Conservation (phyloP, 2,888 invertebrate genomes). For the Lepetodrilus schrolli region DNA sequence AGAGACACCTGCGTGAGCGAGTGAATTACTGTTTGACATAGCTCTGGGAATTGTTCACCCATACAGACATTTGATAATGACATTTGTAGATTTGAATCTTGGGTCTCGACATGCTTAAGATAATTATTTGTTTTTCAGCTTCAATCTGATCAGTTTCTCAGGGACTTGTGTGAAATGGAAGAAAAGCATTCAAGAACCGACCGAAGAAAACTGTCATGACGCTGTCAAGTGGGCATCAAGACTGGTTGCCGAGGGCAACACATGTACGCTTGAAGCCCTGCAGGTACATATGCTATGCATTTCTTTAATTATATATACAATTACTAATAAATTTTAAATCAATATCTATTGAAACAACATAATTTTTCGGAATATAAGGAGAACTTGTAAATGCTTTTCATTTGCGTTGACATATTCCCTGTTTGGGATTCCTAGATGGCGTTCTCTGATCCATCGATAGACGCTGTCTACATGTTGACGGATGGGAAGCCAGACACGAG, state of each 20-base stretch:
- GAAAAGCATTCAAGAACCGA: conserved; percentile 62
- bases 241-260: conserved; percentile 73
- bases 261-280: conserved; percentile 75
- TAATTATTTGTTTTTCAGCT: conserved; percentile 53
- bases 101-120: neutral
- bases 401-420: too few relatives aligned
- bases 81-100: neutral
- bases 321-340: too few relatives aligned
- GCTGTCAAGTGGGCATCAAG: conserved; percentile 73
- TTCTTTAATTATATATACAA: too few relatives aligned
- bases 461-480: conserved; percentile 75
- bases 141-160: conserved; percentile 74
- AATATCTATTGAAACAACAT: too few relatives aligned
- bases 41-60: neutral
- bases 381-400: too few relatives aligned
- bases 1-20: too few relatives aligned
- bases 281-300: conserved; percentile 56
- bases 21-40: too few relatives aligned
- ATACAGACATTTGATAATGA: neutral
- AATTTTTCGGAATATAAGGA: too few relatives aligned
- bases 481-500: conserved; percentile 76
- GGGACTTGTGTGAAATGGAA: conserved; percentile 70
- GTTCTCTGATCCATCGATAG: conserved; percentile 71
- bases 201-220: conserved; percentile 73
- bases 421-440: conserved; percentile 72